Evolutionary conservation across 2,888 invertebrate genomes (phyloP).

Genomic region (Gymnosoma rotundatum): DNA sequence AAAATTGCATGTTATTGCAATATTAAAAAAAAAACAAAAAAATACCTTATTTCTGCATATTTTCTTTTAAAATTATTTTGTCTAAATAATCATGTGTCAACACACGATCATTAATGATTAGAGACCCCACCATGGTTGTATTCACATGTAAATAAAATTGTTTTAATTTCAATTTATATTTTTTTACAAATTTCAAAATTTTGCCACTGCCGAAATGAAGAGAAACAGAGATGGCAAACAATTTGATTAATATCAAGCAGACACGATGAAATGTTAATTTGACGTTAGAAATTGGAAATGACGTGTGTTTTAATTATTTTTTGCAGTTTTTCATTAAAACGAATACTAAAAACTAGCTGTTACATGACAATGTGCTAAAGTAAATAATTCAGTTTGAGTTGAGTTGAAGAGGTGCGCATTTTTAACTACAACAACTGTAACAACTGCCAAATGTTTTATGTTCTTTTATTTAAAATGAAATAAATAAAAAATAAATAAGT

Average conservation of each 20-base stretch:
- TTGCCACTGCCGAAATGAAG: constrained; percentile 37
- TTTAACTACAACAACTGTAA: constrained; percentile 35
- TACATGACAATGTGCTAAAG: constrained; percentile 67
- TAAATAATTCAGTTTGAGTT: constrained; percentile 57
- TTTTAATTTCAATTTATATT: constrained; percentile 29
- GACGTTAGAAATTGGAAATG: constrained; percentile 76
- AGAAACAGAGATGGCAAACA: constrained; percentile 39
- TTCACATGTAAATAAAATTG: constrained; percentile 50
- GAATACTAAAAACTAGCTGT: constrained; percentile 36
- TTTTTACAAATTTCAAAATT: constrained; percentile 21
- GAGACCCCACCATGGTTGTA: constrained; percentile 59
- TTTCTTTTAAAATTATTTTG: not conserved
- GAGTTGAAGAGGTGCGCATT: constrained; percentile 56
- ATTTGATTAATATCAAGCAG: constrained; percentile 79
- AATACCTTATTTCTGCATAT: constrained; percentile 51
- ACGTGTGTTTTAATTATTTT: constrained; percentile 72
- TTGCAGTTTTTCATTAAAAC: constrained; percentile 26
- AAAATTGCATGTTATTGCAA: constrained; percentile 22
- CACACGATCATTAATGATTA: constrained; percentile 70
- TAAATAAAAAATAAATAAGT: constrained; percentile 27
- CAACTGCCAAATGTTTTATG: constrained; percentile 64
- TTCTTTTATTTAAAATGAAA: constrained; percentile 42
- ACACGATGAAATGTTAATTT: constrained; percentile 77
- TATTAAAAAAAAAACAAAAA: not conserved
- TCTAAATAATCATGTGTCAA: constrained; percentile 65